These are phyloP conservation scores for Gymnopithys bicolor DNA, from an alignment of 2,797 vertebrate species.

Conservation along the genomic window DNA sequence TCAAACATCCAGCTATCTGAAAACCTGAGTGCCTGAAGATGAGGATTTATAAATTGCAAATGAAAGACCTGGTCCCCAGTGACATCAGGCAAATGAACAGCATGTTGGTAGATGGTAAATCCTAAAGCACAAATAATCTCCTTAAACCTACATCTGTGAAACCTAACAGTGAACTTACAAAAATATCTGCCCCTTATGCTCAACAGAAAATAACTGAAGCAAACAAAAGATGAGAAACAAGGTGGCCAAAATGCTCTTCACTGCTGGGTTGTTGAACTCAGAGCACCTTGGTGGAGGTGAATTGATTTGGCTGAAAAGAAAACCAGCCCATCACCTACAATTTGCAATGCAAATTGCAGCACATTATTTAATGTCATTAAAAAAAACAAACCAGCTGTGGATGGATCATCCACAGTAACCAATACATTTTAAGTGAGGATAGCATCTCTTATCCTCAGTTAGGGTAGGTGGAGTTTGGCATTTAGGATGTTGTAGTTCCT, in stretches of 20 bases:
- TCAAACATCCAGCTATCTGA: not conserved
- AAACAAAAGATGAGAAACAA: not conserved
- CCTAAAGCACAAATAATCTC: slow-evolving; percentile 56
- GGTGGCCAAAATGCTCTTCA: not conserved
- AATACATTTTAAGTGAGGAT: not conserved
- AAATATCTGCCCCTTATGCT: slow-evolving; percentile 1
- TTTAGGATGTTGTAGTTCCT: not conserved
- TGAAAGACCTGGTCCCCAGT: slow-evolving; percentile 44
- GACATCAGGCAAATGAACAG: slow-evolving; percentile 52
- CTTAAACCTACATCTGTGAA: slow-evolving; percentile 47
- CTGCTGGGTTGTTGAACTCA: not conserved
- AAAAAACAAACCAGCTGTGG: not conserved
- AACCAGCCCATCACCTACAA: not conserved
- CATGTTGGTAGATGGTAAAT: slow-evolving; percentile 50
- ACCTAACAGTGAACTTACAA: slow-evolving; percentile 25
- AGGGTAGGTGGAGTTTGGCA: not conserved
- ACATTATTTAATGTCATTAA: not conserved
- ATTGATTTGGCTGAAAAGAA: not conserved
- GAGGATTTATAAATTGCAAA: slow-evolving; percentile 61
- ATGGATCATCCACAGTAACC: not conserved
- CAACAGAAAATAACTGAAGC: not conserved
- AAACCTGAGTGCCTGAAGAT: slow-evolving; percentile 14
- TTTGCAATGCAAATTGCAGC: not conserved
- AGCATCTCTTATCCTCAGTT: not conserved
- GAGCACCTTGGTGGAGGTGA: not conserved